Conservation (phyloP, 2,888 invertebrate genomes). For the Dryobotodes eremita region DNA sequence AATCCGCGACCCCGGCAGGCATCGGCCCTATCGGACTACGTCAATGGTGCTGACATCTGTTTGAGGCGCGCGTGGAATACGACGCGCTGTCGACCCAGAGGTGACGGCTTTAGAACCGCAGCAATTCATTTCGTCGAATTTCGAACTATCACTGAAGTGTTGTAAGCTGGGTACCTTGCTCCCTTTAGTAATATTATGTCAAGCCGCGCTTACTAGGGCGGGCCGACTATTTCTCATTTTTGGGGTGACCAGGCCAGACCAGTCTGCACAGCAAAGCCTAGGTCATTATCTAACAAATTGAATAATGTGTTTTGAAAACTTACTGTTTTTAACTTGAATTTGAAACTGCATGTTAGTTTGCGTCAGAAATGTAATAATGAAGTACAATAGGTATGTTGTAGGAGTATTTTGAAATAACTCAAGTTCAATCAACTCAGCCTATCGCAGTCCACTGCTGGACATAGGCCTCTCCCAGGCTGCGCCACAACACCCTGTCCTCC, state of each 20-base stretch:
- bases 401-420: not conserved
- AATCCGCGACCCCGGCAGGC: too few species aligned
- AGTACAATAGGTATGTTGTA: not conserved
- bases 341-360: not conserved
- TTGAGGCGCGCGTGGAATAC: too few species aligned
- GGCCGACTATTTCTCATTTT: not conserved
- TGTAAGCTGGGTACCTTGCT: not conserved
- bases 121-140: not conserved
- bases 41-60: too few species aligned
- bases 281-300: not conserved
- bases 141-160: not conserved
- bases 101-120: not conserved
- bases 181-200: not conserved
- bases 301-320: conserved; percentile 4
- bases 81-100: too few species aligned
- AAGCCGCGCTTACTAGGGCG: not conserved
- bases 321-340: not conserved
- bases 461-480: not conserved
- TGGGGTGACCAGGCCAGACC: too few species aligned
- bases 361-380: not conserved
- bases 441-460: not conserved
- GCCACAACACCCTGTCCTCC: not conserved
- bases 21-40: too few species aligned
- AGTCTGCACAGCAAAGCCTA: not conserved
- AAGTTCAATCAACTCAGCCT: not conserved